Conservation (phyloP, 2,797 vertebrate genomes). For the Stomatorhinus walkeri region DNA sequence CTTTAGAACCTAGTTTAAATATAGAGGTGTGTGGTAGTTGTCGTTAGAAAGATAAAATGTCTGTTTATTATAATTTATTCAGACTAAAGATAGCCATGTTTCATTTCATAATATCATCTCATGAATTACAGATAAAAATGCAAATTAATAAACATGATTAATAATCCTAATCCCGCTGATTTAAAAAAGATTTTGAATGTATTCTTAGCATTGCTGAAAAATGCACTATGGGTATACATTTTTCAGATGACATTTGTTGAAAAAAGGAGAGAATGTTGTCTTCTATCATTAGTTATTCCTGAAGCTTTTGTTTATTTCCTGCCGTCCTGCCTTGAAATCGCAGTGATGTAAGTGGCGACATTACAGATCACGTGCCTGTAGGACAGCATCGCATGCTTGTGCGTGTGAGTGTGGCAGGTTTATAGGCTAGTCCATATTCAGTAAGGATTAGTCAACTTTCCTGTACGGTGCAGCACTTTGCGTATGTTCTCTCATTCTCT, state of each 20-base stretch:
- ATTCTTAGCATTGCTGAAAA: neutral
- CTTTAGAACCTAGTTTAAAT: neutral
- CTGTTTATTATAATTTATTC: slow-evolving; percentile 7
- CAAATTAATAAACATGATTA: neutral
- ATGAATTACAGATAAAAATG: neutral
- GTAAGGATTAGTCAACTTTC: neutral
- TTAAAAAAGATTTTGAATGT: neutral
- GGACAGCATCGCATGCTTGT: neutral
- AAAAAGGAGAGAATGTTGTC: neutral
- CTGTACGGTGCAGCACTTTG: neutral
- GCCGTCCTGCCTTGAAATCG: neutral
- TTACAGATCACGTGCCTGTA: neutral
- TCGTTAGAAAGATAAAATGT: slow-evolving; percentile 1
- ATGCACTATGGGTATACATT: neutral
- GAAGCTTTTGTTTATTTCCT: neutral
- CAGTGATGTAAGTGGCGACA: neutral
- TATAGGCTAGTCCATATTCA: neutral
- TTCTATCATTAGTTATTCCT: neutral
- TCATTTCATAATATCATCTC: neutral
- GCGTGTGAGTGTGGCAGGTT: neutral
- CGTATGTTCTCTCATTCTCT: neutral
- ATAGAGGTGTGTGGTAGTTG: neutral
- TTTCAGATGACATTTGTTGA: neutral
- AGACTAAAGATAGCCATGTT: neutral
- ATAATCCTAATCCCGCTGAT: neutral